phyloP scores from a whole-genome alignment of 2,888 invertebrate genomes.

The Ptychoptera albimana region DNA sequence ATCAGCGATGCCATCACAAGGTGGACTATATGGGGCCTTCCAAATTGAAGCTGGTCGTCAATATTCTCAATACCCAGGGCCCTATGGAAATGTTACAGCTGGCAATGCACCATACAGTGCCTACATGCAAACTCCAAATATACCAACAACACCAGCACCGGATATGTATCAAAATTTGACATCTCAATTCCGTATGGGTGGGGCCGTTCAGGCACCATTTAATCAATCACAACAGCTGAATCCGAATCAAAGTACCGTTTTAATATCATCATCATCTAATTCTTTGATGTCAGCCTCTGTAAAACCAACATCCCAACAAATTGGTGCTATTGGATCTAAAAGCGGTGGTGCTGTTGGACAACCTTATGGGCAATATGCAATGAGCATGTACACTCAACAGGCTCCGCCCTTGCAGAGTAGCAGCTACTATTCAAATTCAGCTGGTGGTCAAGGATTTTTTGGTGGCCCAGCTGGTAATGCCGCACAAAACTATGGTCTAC shows the following conservation, averaged over 20 bases:
- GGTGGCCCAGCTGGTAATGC: conserved; percentile 25
- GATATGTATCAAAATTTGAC: conserved; percentile 51
- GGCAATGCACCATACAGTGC: conserved; percentile 48
- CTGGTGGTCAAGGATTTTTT: conserved; percentile 27
- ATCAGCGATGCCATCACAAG: conserved; percentile 53
- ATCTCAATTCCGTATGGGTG: conserved; percentile 44
- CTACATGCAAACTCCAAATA: conserved; percentile 47
- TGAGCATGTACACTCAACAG: conserved; percentile 28
- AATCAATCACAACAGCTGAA: conserved; percentile 66
- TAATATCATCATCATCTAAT: conserved; percentile 76
- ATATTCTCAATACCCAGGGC: conserved; percentile 63
- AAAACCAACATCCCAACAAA: conserved; percentile 64
- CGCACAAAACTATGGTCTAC: conserved; percentile 25
- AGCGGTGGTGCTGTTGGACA: conserved; percentile 16
- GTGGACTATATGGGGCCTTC: conserved; percentile 71
- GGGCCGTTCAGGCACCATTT: conserved; percentile 41
- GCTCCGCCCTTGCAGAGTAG: conserved; percentile 27
- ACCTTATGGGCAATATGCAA: conserved; percentile 24
- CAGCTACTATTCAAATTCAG: conserved; percentile 30
- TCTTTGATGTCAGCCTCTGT: conserved; percentile 79
- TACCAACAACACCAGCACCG: conserved; percentile 45
- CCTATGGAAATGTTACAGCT: conserved; percentile 35
- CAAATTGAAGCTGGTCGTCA: conserved; percentile 58
- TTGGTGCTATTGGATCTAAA: conserved; percentile 61
- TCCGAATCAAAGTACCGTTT: conserved; percentile 72